Evolutionary conservation across 1,140 invertebrate species (phyloP), one percentile per base, ranked within the genome.

Genomic region (Vanessa tameamea): DNA sequence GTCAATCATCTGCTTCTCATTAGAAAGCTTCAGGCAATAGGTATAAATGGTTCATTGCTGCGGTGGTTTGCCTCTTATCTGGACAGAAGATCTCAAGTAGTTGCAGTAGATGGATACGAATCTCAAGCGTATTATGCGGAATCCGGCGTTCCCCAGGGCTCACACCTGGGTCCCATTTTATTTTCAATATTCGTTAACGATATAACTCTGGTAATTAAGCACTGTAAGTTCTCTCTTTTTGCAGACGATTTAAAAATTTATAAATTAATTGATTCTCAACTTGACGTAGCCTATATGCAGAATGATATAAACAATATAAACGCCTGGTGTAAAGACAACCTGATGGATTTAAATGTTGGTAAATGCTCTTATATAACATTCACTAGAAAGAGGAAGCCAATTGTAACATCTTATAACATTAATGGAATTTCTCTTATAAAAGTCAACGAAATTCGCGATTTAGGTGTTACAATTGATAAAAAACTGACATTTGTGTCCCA

Each of bases 121-220:
- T 86, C 78, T 15, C 37, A 76, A 47, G 37, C 64, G 37, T 83
- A 79, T 70, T 51, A 55, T 16, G 70, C 47, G 47, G 47, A 31
- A 31, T 31, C 26, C 26, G 26, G 26, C 26, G 26, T 31, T 31
- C 26, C 26, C 26, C 26, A 31, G 47, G 47, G 47, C 47, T 48
- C 78, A 16, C 65, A 51, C 37, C 84, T 72, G 86, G 86, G 50
- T 86, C 78, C 15, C 79, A 83, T 67, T 64, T 89, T 87, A n/a
- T 87, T 88, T 69, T 47, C 73, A 47, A 68, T 83, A 23, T 87
- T 79, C 31, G 80, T 87, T 16, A 87, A 88, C 74, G 87, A 85
- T 16, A 75, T 82, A 77, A 14, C 15, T 16, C n/a, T 53, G 14
- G 15, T n/a, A n/a, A 53, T 53, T 53, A 69, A 72, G 65, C 53